Conservation (phyloP, 2,888 invertebrate genomes). For the Encarsia formosa region DNA sequence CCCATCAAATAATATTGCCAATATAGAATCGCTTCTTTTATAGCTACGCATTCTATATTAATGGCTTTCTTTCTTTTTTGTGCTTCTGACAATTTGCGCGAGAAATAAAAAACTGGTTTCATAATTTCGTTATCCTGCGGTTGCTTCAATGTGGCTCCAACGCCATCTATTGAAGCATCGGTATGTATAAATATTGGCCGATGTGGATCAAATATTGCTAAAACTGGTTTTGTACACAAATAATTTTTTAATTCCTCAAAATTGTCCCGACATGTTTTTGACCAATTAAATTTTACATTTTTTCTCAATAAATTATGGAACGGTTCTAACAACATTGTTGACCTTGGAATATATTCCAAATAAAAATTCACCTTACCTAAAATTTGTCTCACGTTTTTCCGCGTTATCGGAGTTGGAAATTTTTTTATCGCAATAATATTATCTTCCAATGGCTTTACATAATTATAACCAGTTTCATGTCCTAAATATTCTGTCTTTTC, state of each 20-base stretch:
- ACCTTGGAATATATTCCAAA: too few relatives aligned
- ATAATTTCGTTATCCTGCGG: slow-evolving; percentile 7
- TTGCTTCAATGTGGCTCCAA: slow-evolving; percentile 24
- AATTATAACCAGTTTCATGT: not conserved
- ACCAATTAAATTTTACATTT: too few relatives aligned
- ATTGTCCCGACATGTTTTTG: slow-evolving; percentile 10
- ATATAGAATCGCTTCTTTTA: not conserved
- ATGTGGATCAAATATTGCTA: slow-evolving; percentile 17
- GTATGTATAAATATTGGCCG: slow-evolving; percentile 12
- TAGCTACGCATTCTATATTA: slow-evolving; percentile 4
- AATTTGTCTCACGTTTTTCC: slow-evolving; percentile 25
- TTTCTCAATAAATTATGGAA: too few relatives aligned
- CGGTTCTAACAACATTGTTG: slow-evolving; percentile 28
- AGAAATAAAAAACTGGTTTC: slow-evolving; percentile 11
- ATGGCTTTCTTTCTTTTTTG: slow-evolving; percentile 20
- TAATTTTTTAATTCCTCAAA: slow-evolving; percentile 12
- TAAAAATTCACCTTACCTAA: slow-evolving; percentile 31
- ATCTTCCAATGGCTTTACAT: too few relatives aligned
- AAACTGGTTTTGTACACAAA: slow-evolving; percentile 15
- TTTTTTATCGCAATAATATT: not conserved
- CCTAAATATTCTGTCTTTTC: not conserved
- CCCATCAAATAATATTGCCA: not conserved
- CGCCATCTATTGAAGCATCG: slow-evolving; percentile 14
- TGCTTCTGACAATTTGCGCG: slow-evolving; percentile 11
- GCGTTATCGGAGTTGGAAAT: slow-evolving; percentile 1